These are phyloP conservation scores for Epistrophella euchroma DNA, from an alignment of 2,888 invertebrate species.

Conservation along the genomic window DNA sequence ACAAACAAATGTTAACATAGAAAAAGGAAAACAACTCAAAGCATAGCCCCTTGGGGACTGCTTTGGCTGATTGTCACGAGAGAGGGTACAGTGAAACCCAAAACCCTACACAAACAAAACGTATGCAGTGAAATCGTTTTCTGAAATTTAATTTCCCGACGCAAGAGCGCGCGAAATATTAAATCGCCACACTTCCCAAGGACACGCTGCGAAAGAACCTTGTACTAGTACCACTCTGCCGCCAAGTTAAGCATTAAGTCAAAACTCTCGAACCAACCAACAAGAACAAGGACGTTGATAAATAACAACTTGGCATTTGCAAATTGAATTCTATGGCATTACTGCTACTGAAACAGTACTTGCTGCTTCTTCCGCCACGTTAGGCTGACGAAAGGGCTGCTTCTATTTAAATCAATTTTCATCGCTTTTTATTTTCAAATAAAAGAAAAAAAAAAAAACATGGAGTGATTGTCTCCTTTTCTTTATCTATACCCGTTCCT, in stretches of 20 bases:
- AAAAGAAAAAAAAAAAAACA: not conserved
- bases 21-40: constrained; percentile 52
- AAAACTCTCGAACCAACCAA: constrained; percentile 9
- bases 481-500: constrained; percentile 10
- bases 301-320: constrained; percentile 64
- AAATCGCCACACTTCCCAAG: constrained; percentile 36
- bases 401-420: constrained; percentile 18
- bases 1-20: constrained; percentile 47
- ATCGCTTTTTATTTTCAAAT: constrained; percentile 20
- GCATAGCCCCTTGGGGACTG: constrained; percentile 27
- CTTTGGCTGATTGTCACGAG: not conserved
- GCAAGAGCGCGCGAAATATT: constrained; percentile 46
- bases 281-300: constrained; percentile 52
- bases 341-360: not conserved
- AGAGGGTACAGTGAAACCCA: not conserved
- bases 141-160: constrained; percentile 58
- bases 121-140: constrained; percentile 48
- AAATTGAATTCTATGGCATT: constrained; percentile 66
- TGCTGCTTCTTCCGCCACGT: not conserved
- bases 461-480: constrained; percentile 21
- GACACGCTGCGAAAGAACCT: not conserved
- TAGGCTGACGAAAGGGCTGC: not conserved
- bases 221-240: not conserved
- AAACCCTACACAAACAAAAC: constrained; percentile 13
- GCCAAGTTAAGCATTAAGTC: constrained; percentile 29